Base-by-base conservation (phyloP, 2,797 vertebrate species). In the Coregonus sp. region DNA sequence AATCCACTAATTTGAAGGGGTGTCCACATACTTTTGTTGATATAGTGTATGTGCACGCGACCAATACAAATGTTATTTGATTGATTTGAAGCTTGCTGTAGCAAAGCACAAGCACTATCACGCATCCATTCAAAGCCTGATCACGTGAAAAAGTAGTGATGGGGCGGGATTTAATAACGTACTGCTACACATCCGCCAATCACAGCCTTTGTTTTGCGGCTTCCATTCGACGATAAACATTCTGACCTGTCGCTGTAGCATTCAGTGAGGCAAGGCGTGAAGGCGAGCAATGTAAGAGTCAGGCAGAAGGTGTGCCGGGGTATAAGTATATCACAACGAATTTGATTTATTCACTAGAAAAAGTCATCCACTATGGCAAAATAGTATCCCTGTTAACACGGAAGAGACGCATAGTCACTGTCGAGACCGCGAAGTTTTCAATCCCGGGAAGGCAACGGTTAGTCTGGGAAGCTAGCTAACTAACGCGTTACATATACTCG, bases 111-210 rank as follows among this genome's bases (percentile, higher is more conserved):
- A 18, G 35, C 67, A 37, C 35, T 0, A 18, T 16, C 67, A 29
- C 47, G 20, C 12, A 15, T 72, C 70, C 20, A 15, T 52, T 31
- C 50, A 25, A 84, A 84, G 80, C 56, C 0, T 0, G 35, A 85
- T 94, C 93, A 94, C 88, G 92, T 94, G 93, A 92, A 90, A 15
- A 29, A 78, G 78, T 89, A 88, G 87, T 90, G 92, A 85, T 25
- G 20, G 88, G 92, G 92, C 81, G 90, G 89, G 86, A 1, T 6
- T 2, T 6, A 5, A 4, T 3, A 50, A 74, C 79, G 84, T 82
- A 51, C n/a, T 0, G 0, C 0, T 1, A 9, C 3, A 0, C 14
- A 0, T 40, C 70, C 70, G 72, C 95, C 95, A 95, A 95, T 95
- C 85, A 79, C 11, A 50, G 80, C 63, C 52, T 87, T 75, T 90